Conservation (phyloP, 2,888 invertebrate genomes). For the Pherbina coryleti region DNA sequence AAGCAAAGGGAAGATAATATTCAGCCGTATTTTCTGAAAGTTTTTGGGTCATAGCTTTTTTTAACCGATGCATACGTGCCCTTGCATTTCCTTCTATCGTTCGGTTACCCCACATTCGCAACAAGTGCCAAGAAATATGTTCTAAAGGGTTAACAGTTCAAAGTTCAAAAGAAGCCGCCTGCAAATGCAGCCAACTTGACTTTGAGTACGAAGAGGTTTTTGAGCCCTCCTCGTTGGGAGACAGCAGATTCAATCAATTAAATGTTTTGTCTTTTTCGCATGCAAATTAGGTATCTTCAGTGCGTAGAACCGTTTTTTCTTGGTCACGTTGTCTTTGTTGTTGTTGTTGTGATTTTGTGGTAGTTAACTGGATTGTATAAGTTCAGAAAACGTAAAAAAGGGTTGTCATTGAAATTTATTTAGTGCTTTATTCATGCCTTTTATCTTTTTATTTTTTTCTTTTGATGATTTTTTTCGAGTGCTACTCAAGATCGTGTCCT, state of each 20-base stretch:
- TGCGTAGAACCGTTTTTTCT: slow-evolving; percentile 1
- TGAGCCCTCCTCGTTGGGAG: background rate
- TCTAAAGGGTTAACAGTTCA: slow-evolving; percentile 34
- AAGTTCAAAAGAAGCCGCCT: slow-evolving; percentile 40
- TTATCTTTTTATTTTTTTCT: background rate
- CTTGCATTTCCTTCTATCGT: background rate
- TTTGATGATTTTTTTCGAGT: slow-evolving; percentile 21
- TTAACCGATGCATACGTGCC: background rate
- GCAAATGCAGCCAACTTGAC: slow-evolving; percentile 18
- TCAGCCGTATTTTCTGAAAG: background rate
- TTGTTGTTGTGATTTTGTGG: background rate
- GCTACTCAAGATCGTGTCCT: slow-evolving; percentile 11
- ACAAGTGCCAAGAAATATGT: slow-evolving; percentile 37
- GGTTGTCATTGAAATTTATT: background rate
- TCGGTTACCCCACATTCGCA: slow-evolving; percentile 18
- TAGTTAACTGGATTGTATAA: background rate
- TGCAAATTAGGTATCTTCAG: slow-evolving; percentile 36
- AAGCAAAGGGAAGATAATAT: background rate
- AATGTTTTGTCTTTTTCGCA: slow-evolving; percentile 50
- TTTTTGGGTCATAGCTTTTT: slow-evolving; percentile 25
- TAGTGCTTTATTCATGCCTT: background rate
- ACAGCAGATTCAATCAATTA: slow-evolving; percentile 56
- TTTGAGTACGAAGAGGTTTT: background rate
- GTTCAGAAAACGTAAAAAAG: background rate
- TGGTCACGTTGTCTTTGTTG: background rate